These are phyloP conservation scores for Vesta saturnalis DNA, from an alignment of 2,888 invertebrate genomes.

Conservation along the genomic window DNA sequence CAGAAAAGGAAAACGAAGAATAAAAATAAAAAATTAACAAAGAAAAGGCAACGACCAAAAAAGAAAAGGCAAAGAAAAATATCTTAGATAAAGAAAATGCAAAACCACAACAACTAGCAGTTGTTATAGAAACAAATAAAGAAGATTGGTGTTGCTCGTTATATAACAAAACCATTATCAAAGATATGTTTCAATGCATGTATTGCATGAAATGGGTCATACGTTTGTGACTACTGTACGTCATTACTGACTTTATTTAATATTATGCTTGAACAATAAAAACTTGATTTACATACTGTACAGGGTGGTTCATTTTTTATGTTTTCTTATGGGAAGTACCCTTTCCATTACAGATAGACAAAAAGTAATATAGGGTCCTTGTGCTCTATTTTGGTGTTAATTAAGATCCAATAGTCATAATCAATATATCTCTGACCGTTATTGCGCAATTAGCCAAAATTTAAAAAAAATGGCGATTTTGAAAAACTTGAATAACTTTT, in stretches of 20 bases:
- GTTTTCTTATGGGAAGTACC: no score
- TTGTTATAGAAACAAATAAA: not conserved
- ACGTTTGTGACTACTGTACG: not conserved
- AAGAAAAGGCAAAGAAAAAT: not conserved
- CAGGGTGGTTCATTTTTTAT: no score
- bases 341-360: no score
- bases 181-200: not conserved
- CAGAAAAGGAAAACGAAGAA: slow-evolving; percentile 7
- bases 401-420: no score
- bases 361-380: no score
- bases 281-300: not conserved
- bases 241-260: not conserved
- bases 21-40: slow-evolving; percentile 13
- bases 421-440: no score
- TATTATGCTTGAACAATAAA: not conserved
- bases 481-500: no score
- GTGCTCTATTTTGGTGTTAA: no score
- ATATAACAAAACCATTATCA: not conserved
- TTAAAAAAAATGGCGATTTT: no score
- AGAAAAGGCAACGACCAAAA: slow-evolving; percentile 8
- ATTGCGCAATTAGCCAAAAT: no score
- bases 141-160: not conserved
- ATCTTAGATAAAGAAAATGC: not conserved
- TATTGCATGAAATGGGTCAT: not conserved
- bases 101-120: not conserved